These are phyloP conservation scores for Cariama cristata DNA, from an alignment of 2,113 vertebrate genomes.

Conservation along the genomic window DNA sequence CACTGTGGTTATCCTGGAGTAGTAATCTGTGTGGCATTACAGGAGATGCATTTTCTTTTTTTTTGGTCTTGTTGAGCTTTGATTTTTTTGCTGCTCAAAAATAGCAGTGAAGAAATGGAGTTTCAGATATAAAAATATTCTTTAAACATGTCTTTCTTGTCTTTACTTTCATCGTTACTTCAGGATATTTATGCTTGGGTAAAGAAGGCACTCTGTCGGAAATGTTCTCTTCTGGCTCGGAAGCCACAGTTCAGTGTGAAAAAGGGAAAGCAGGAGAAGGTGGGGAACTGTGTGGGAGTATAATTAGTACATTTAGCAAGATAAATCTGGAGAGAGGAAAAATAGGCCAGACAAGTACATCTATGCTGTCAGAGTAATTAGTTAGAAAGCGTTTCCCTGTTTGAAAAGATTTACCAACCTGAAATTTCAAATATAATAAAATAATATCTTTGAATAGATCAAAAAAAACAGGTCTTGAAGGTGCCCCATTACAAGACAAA, in stretches of 20 bases:
- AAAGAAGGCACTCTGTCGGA: background rate
- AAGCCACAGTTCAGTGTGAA: background rate
- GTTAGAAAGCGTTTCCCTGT: background rate
- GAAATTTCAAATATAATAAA: background rate
- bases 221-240: background rate
- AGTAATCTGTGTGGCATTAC: fast-evolving
- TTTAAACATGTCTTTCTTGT: background rate
- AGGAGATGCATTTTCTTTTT: background rate
- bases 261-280: background rate
- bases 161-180: background rate
- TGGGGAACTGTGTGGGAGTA: background rate
- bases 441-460: background rate
- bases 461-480: background rate
- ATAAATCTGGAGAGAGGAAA: background rate
- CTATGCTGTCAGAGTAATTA: background rate
- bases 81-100: background rate
- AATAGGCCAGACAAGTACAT: background rate
- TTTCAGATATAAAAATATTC: background rate
- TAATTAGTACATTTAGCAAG: constrained; percentile 28
- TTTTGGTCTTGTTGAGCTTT: background rate
- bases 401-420: background rate
- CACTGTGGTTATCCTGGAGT: background rate
- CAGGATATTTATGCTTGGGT: background rate
- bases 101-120: background rate
- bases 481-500: background rate